Percentiles rank a stretch among this genome's conserved stretches.
Conservation (phyloP, 2,113 vertebrate species). For the Cavia porcellus region DNA sequence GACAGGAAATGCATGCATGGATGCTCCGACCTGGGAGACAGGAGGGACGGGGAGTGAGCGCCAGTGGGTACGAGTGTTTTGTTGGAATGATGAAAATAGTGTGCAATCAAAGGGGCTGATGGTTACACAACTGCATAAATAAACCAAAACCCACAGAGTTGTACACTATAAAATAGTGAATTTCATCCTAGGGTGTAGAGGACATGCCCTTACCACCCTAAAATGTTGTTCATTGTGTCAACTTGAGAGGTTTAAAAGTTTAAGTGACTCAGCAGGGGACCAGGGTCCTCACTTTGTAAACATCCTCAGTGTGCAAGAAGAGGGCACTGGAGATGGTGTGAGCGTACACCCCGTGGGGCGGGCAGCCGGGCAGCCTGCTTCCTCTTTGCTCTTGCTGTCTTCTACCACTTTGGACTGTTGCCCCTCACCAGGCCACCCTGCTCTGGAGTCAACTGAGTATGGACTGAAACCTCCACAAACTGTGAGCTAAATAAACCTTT, state of each 20-base stretch:
- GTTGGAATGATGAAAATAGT: not conserved
- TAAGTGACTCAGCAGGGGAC: not conserved
- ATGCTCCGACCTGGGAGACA: not conserved
- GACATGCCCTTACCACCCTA: not conserved
- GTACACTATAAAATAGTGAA: not conserved
- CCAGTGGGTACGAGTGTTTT: not conserved
- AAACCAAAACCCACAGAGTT: conserved; percentile 39
- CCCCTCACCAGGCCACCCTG: not conserved
- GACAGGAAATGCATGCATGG: not conserved
- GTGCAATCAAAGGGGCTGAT: conserved; percentile 13
- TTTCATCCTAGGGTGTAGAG: not conserved
- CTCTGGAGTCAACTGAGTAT: not conserved
- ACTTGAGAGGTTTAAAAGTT: not conserved
- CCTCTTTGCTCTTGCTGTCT: not conserved
- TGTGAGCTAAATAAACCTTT: not conserved
- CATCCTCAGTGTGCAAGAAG: not conserved
- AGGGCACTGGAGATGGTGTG: no score
- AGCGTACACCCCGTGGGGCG: not conserved
- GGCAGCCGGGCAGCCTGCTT: not conserved
- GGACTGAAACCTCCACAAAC: not conserved
- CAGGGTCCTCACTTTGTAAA: not conserved
- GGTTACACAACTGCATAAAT: not conserved
- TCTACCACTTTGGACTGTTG: not conserved
- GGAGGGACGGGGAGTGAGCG: not conserved
- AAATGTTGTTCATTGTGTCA: not conserved